Conservation (phyloP, 2,888 invertebrate species). For the Phaedon cochleariae region DNA sequence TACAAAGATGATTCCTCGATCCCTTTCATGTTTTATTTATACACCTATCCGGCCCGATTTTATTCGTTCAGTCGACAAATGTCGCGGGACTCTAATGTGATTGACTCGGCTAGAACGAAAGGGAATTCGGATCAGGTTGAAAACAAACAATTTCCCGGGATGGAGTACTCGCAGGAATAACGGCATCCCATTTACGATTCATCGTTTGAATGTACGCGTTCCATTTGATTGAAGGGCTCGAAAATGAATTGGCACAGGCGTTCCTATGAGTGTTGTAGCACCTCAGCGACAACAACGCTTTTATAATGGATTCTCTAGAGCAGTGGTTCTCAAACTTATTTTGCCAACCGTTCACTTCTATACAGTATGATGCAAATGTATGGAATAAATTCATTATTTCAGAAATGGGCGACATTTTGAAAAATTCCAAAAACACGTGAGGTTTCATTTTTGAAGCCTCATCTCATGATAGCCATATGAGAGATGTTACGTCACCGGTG, state of each 20-base stretch:
- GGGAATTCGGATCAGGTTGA: not conserved
- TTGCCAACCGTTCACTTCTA: too few species aligned
- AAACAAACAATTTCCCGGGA: not conserved
- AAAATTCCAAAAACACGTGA: too few species aligned
- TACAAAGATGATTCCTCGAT: too few species aligned
- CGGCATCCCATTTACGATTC: not conserved
- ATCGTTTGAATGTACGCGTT: not conserved
- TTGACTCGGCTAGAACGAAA: constrained; percentile 6
- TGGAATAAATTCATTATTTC: too few species aligned
- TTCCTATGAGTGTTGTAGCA: not conserved
- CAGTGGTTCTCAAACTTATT: too few species aligned
- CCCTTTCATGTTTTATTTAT: too few species aligned
- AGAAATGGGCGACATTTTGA: too few species aligned
- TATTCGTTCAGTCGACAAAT: constrained; percentile 25
- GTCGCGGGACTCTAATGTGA: constrained; percentile 22
- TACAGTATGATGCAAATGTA: too few species aligned
- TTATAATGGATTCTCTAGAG: too few species aligned
- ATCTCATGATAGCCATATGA: too few species aligned
- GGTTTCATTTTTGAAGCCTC: too few species aligned
- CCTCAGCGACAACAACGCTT: not conserved
- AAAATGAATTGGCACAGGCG: not conserved
- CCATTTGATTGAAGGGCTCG: not conserved
- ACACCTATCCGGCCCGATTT: not conserved
- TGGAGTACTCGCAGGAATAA: not conserved
- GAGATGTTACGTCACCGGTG: too few species aligned